phyloP scores from a whole-genome alignment of 2,888 invertebrate species.

The Morpho deidamia region DNA sequence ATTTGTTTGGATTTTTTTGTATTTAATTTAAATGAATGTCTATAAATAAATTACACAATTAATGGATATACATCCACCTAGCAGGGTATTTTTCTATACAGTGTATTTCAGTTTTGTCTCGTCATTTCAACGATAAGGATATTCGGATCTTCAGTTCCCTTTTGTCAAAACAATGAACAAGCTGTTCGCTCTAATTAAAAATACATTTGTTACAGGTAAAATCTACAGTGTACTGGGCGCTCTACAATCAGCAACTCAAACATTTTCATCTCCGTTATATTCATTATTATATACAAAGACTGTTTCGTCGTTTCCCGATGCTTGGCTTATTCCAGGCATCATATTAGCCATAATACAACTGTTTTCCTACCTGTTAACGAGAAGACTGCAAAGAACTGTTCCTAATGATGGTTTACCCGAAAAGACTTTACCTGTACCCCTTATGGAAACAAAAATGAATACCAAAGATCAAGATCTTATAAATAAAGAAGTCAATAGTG shows the following conservation, averaged over 20 bases:
- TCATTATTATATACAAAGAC: constrained; percentile 64
- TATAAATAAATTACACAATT: no score
- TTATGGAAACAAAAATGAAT: constrained; percentile 1
- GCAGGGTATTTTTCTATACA: no score
- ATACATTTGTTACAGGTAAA: constrained; percentile 49
- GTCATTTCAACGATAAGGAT: no score
- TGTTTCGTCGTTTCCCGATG: constrained; percentile 54
- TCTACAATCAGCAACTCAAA: constrained; percentile 66
- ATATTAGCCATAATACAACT: constrained; percentile 49
- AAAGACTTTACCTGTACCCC: constrained; percentile 17
- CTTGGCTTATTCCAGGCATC: constrained; percentile 64
- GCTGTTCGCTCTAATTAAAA: background rate
- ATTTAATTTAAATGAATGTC: no score
- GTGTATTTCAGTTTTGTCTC: no score
- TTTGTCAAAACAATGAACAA: no score
- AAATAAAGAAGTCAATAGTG: constrained; percentile 9
- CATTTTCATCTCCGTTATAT: constrained; percentile 59
- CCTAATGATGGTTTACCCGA: constrained; percentile 9
- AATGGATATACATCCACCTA: no score
- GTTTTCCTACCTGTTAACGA: constrained; percentile 49
- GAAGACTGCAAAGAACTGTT: constrained; percentile 31
- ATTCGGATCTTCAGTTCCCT: no score
- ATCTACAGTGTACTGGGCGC: constrained; percentile 70
- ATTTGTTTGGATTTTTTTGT: no score
- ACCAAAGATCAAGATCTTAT: constrained; percentile 24